phyloP scores from a whole-genome alignment of 2,797 vertebrate genomes.

The Echeneis naucrates region DNA sequence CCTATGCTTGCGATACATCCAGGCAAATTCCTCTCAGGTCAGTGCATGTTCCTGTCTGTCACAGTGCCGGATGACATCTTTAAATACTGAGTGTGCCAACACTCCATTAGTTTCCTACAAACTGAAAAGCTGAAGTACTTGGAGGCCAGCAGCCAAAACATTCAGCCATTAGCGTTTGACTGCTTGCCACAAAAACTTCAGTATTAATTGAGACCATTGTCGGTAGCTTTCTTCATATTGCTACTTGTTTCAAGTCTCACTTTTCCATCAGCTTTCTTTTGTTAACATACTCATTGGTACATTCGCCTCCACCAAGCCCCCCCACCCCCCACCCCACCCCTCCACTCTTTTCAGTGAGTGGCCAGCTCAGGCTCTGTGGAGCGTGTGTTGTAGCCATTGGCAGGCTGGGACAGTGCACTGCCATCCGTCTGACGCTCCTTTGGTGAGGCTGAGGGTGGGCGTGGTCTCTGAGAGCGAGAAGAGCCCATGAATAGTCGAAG shows the following conservation, averaged over 20 bases:
- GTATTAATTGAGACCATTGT: conserved; percentile 61
- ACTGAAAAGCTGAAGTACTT: conserved; percentile 59
- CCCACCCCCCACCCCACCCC: conserved; percentile 29
- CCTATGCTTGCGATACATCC: conserved; percentile 73
- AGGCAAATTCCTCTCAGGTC: conserved; percentile 76
- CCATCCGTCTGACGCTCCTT: conserved; percentile 72
- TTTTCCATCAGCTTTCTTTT: conserved; percentile 57
- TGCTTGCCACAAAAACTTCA: conserved; percentile 65
- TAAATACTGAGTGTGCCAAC: conserved; percentile 65
- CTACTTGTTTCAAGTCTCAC: conserved; percentile 69
- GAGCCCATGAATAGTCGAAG: conserved; percentile 84
- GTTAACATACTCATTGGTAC: conserved; percentile 75
- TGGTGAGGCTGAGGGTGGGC: conserved; percentile 34
- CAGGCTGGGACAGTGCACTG: conserved; percentile 69
- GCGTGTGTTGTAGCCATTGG: conserved; percentile 83
- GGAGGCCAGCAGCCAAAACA: conserved; percentile 50
- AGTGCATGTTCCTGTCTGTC: conserved; percentile 72
- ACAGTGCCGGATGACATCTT: conserved; percentile 75
- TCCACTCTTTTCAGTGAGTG: conserved; percentile 78
- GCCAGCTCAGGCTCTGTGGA: conserved; percentile 76
- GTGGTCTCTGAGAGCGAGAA: conserved; percentile 74
- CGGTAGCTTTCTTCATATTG: conserved; percentile 58
- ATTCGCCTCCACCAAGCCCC: conserved; percentile 65
- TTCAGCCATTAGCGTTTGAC: conserved; percentile 14
- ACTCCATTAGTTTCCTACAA: conserved; percentile 54